A percentile compares a stretch with the other conserved stretches of the same genome.
These are phyloP conservation scores for Troilus luridus DNA, from an alignment of 2,888 invertebrate genomes.

Conservation along the genomic window DNA sequence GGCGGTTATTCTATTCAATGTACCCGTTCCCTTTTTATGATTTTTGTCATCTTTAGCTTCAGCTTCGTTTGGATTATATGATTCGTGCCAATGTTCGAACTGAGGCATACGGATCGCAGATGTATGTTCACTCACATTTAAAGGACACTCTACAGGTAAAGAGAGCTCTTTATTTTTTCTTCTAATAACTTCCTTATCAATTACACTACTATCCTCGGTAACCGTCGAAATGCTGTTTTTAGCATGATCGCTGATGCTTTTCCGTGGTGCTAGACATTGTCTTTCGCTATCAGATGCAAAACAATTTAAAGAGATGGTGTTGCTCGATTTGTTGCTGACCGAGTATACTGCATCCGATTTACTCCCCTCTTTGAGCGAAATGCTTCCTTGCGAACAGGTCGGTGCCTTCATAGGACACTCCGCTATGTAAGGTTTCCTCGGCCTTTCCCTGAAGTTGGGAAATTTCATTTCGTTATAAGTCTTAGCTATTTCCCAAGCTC, in stretches of 20 bases:
- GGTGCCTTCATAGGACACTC: background rate
- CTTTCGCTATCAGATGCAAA: background rate
- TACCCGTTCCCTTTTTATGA: background rate
- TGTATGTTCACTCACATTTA: background rate
- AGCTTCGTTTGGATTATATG: background rate
- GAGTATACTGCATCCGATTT: background rate
- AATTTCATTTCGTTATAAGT: constrained; percentile 36
- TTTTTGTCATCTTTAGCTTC: background rate
- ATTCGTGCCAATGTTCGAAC: background rate
- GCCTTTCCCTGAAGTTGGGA: background rate
- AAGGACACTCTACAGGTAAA: background rate
- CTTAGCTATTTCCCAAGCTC: background rate
- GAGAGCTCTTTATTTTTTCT: background rate
- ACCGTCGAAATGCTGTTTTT: background rate
- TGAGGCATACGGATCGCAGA: background rate
- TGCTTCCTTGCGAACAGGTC: background rate
- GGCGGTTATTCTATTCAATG: background rate
- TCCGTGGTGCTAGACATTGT: background rate
- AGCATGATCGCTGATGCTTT: background rate
- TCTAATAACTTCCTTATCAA: background rate
- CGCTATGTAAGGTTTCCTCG: background rate
- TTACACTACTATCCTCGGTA: background rate
- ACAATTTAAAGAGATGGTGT: background rate
- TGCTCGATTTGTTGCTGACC: background rate
- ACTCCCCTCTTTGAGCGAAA: background rate